phyloP scores from a whole-genome alignment of 1,140 invertebrate species.

The Bombus consobrinus region DNA sequence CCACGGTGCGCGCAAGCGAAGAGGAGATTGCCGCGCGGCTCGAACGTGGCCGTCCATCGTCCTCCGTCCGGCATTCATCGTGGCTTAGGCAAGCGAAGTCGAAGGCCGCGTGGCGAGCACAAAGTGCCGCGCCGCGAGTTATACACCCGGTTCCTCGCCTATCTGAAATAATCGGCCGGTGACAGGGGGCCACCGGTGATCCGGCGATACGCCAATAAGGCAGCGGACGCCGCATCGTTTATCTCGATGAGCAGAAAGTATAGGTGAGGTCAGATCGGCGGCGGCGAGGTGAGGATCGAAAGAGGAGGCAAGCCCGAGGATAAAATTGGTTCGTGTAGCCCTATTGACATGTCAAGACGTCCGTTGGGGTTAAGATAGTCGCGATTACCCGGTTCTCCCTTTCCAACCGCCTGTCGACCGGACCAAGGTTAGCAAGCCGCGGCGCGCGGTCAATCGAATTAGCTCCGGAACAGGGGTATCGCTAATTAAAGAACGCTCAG shows the following conservation, averaged over 20 bases:
- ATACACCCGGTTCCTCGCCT: slow-evolving; percentile 49
- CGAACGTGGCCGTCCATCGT: slow-evolving; percentile 34
- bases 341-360: slow-evolving; percentile 67
- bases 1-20: slow-evolving; percentile 6
- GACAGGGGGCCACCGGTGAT: slow-evolving; percentile 62
- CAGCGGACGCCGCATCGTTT: slow-evolving; percentile 41
- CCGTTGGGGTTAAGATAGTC: slow-evolving; percentile 59
- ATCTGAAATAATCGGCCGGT: slow-evolving; percentile 66
- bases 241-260: slow-evolving; percentile 59
- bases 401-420: slow-evolving; percentile 20
- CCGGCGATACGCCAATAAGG: slow-evolving; percentile 71
- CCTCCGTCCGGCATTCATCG: slow-evolving; percentile 51
- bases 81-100: slow-evolving; percentile 28
- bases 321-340: slow-evolving; percentile 63
- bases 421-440: slow-evolving; percentile 51
- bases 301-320: slow-evolving; percentile 1
- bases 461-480: slow-evolving; percentile 52
- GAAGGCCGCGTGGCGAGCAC: slow-evolving; percentile 23
- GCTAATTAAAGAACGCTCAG: slow-evolving; percentile 52
- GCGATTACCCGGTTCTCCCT: slow-evolving; percentile 51
- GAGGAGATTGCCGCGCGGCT: background rate
- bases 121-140: slow-evolving; percentile 55
- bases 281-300: slow-evolving; percentile 4
- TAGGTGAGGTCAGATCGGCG: slow-evolving; percentile 39
- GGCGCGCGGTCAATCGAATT: slow-evolving; percentile 59